A percentile compares a stretch with the other conserved stretches of the same genome.
Conservation (phyloP, 2,797 vertebrate genomes). For the Brachyrhaphis roseni region DNA sequence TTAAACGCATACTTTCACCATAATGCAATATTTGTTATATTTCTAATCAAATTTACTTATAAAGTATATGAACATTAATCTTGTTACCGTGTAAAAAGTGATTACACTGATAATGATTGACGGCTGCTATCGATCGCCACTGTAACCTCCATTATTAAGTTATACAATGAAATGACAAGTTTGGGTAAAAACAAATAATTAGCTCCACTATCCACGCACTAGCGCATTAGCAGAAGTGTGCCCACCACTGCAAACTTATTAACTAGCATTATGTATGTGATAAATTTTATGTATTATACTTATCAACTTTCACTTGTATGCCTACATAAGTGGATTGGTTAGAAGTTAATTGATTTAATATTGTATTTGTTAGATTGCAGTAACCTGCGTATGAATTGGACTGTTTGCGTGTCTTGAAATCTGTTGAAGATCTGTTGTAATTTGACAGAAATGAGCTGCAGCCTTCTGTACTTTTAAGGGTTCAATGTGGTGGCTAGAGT, state of each 20-base stretch:
- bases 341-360: neutral
- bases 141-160: too few relatives aligned
- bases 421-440: neutral
- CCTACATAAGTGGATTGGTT: neutral
- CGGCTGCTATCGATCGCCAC: too few relatives aligned
- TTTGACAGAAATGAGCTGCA: neutral
- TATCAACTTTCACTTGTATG: neutral
- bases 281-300: neutral
- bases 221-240: too few relatives aligned
- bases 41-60: too few relatives aligned
- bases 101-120: too few relatives aligned
- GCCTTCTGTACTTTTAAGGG: constrained; percentile 28
- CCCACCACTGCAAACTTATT: neutral
- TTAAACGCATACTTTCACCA: too few relatives aligned
- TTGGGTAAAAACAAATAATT: too few relatives aligned
- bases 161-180: too few relatives aligned
- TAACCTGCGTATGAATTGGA: neutral
- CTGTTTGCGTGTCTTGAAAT: neutral
- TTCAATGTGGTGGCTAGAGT: constrained; percentile 60
- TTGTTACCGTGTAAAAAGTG: too few relatives aligned
- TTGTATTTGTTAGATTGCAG: neutral
- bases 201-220: too few relatives aligned
- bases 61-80: too few relatives aligned
- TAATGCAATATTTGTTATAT: too few relatives aligned
- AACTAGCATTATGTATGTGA: neutral